phyloP scores from a whole-genome alignment of 2,888 invertebrate genomes.

The Apomyelois bistriatella region DNA sequence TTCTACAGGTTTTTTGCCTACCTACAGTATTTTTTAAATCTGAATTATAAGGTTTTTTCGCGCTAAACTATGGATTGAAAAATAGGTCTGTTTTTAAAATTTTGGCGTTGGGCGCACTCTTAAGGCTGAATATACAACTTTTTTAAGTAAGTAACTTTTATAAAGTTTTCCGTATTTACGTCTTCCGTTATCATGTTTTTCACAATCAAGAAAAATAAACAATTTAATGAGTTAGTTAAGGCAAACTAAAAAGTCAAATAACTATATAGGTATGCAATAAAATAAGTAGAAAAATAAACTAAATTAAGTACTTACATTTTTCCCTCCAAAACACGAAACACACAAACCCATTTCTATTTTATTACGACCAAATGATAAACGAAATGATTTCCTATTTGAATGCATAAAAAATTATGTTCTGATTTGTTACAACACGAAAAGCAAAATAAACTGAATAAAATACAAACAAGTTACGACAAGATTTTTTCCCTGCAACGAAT shows the following conservation, averaged over 20 bases:
- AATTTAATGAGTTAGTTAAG: background rate
- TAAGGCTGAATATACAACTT: too few relatives aligned
- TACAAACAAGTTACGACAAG: constrained; percentile 43
- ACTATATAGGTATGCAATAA: background rate
- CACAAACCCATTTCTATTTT: constrained; percentile 56
- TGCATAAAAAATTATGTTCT: constrained; percentile 3
- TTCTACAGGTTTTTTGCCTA: too few relatives aligned
- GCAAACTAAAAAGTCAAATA: background rate
- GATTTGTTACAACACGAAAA: constrained; percentile 1
- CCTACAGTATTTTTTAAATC: too few relatives aligned
- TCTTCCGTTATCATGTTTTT: too few relatives aligned
- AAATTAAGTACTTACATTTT: constrained; percentile 39
- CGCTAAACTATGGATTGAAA: too few relatives aligned
- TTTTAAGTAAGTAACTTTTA: too few relatives aligned
- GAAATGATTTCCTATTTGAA: background rate
- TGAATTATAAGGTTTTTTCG: too few relatives aligned
- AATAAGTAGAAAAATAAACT: background rate
- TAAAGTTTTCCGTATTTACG: too few relatives aligned
- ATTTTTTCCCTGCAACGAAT: constrained; percentile 16
- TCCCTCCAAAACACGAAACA: constrained; percentile 45
- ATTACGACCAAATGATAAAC: constrained; percentile 29
- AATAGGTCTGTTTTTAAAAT: too few relatives aligned
- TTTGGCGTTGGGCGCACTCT: too few relatives aligned
- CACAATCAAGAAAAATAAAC: too few relatives aligned
- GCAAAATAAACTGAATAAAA: background rate